These are phyloP conservation scores for Nasonia oneida DNA, from an alignment of 2,888 invertebrate species.

Conservation along the genomic window DNA sequence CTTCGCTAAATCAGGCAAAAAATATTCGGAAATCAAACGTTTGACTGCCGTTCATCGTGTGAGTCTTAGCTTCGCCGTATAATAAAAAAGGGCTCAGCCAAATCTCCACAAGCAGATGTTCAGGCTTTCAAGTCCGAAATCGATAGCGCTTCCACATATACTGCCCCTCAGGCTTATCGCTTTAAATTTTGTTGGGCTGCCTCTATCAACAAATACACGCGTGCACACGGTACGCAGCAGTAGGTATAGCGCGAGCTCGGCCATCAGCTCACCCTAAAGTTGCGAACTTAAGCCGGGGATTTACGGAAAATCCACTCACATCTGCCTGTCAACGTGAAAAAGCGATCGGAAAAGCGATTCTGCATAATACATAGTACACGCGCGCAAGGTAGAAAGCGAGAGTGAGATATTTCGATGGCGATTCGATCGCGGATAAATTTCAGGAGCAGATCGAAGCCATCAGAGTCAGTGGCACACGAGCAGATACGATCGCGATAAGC, in stretches of 20 bases:
- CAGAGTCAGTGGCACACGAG: no score
- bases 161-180: not conserved
- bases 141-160: not conserved
- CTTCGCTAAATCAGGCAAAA: not conserved
- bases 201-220: constrained; percentile 3
- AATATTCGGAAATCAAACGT: not conserved
- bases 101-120: constrained; percentile 36
- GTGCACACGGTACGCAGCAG: no score
- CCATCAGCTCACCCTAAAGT: not conserved
- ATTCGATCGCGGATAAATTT: not conserved
- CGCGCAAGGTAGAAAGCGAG: not conserved
- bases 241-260: not conserved
- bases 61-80: not conserved
- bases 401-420: not conserved
- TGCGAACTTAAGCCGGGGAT: not conserved
- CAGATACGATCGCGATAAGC: constrained; percentile 32
- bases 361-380: not conserved
- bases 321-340: not conserved
- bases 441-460: constrained; percentile 65
- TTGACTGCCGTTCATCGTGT: not conserved
- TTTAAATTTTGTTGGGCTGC: constrained; percentile 17
- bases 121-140: constrained; percentile 20
- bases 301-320: not conserved
- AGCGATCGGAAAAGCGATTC: not conserved
- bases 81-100: constrained; percentile 10